phyloP scores from a whole-genome alignment of 2,797 vertebrate species.

The Leucoraja ocellata region DNA sequence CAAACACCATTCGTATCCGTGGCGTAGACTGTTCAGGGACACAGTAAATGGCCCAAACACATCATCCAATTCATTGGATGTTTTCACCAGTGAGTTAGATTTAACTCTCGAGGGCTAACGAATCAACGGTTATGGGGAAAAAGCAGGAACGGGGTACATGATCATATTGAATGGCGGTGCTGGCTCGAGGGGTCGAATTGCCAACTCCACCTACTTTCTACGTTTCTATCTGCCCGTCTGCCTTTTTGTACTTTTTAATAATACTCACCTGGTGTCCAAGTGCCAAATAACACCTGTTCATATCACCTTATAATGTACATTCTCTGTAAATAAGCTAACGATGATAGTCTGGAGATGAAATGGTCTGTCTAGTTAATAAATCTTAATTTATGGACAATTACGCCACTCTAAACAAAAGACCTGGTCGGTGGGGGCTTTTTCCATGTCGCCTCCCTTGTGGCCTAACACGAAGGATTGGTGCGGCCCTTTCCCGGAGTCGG shows the following conservation, averaged over 20 bases:
- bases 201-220: too few species aligned
- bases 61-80: background rate
- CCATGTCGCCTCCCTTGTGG: too few species aligned
- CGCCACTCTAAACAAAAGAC: background rate
- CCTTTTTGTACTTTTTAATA: background rate
- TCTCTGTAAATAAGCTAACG: constrained; percentile 2
- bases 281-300: background rate
- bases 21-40: background rate
- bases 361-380: background rate
- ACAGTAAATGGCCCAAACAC: background rate
- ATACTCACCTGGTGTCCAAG: background rate
- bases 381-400: background rate
- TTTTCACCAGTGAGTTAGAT: too few species aligned
- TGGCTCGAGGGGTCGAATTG: too few species aligned
- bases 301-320: background rate
- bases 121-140: too few species aligned
- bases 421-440: too few species aligned
- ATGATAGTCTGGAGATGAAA: constrained; percentile 20
- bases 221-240: too few species aligned
- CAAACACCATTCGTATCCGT: background rate
- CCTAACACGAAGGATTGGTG: too few species aligned
- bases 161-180: too few species aligned
- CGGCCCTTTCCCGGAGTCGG: too few species aligned
- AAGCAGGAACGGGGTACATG: too few species aligned
- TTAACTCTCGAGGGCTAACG: too few species aligned